Evolutionary conservation across 2,888 invertebrate genomes (phyloP).

Genomic region (Athalia circularis): DNA sequence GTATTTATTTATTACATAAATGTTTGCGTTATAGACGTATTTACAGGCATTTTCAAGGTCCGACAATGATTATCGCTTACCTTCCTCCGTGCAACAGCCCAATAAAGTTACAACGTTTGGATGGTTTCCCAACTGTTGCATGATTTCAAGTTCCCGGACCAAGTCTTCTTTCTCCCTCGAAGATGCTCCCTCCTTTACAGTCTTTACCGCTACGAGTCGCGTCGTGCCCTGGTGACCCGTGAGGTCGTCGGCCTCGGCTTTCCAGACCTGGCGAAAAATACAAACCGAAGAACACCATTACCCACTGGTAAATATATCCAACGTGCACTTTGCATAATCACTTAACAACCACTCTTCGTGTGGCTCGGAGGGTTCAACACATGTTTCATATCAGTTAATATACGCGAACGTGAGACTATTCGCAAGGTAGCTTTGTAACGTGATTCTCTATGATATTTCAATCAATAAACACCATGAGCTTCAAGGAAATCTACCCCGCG

Average conservation of each 20-base stretch:
- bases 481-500: slow-evolving; percentile 21
- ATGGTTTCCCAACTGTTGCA: slow-evolving; percentile 89
- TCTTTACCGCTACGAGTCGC: slow-evolving; percentile 89
- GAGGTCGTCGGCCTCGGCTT: slow-evolving; percentile 88
- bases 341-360: slow-evolving; percentile 33
- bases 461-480: slow-evolving; percentile 34
- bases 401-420: slow-evolving; percentile 20
- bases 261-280: slow-evolving; percentile 81
- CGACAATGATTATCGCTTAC: slow-evolving; percentile 72
- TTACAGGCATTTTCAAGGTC: neutral
- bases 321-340: slow-evolving; percentile 38
- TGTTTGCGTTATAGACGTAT: too few species aligned
- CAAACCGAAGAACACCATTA: slow-evolving; percentile 27
- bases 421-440: slow-evolving; percentile 13
- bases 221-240: slow-evolving; percentile 86
- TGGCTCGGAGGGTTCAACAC: neutral
- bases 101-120: slow-evolving; percentile 88
- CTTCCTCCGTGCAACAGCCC: slow-evolving; percentile 89
- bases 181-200: slow-evolving; percentile 86
- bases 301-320: slow-evolving; percentile 9
- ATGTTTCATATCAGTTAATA: neutral
- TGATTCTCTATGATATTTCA: slow-evolving; percentile 41
- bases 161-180: slow-evolving; percentile 87
- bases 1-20: neutral
- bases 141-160: slow-evolving; percentile 83